phyloP scores from a whole-genome alignment of 2,888 invertebrate genomes.

The Polymixis lichenea region DNA sequence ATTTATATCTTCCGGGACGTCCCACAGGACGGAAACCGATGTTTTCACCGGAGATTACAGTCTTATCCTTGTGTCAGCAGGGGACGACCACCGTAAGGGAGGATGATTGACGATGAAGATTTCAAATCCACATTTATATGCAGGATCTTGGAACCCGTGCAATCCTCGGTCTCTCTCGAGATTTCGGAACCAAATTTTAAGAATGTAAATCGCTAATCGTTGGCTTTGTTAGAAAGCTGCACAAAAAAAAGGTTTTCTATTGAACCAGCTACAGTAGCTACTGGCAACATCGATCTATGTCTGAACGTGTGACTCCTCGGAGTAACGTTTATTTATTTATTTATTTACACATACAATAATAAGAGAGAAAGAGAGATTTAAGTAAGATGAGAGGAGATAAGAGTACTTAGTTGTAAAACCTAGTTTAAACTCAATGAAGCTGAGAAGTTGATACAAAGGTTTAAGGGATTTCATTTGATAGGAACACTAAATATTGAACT shows the following conservation, averaged over 20 bases:
- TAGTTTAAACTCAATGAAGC: not conserved
- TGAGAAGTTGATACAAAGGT: too few species aligned
- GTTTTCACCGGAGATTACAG: slow-evolving; percentile 12
- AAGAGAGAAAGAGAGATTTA: too few species aligned
- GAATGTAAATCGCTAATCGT: not conserved
- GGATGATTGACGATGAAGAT: not conserved
- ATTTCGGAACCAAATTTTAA: not conserved
- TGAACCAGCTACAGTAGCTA: not conserved
- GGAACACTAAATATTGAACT: too few species aligned
- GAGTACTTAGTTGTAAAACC: too few species aligned
- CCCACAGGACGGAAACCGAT: not conserved
- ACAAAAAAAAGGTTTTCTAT: not conserved
- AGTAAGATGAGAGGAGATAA: too few species aligned
- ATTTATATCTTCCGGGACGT: slow-evolving; percentile 1
- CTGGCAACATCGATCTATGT: not conserved
- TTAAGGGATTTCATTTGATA: too few species aligned
- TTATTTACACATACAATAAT: too few species aligned
- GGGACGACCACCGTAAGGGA: not conserved
- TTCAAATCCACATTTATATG: slow-evolving; percentile 4
- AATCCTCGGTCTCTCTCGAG: not conserved
- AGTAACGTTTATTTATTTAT: too few species aligned
- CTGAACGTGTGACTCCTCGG: not conserved
- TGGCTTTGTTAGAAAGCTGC: not conserved
- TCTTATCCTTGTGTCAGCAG: slow-evolving; percentile 11
- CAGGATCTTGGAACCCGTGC: not conserved